phyloP scores from a whole-genome alignment of 2,113 vertebrate species.

The Platichthys stellatus region DNA sequence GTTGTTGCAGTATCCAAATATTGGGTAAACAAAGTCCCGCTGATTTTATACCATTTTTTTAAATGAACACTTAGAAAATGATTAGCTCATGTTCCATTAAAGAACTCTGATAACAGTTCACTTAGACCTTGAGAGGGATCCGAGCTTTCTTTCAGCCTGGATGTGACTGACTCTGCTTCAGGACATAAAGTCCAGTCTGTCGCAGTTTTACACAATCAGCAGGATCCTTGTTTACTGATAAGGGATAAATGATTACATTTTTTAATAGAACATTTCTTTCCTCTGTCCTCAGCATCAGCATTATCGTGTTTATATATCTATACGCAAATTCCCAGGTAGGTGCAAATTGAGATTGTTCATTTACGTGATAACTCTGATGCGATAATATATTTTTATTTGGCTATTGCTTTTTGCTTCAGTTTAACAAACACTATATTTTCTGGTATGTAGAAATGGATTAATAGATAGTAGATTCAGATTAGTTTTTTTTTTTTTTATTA shows the following conservation, averaged over 20 bases:
- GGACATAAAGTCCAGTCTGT: neutral
- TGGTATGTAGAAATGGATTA: neutral
- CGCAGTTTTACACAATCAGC: neutral
- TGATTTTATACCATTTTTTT: neutral
- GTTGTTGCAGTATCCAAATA: neutral
- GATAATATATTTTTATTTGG: neutral
- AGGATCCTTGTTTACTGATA: neutral
- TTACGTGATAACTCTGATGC: neutral
- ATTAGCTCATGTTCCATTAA: constrained; percentile 2
- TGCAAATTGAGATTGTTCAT: neutral
- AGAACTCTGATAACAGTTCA: neutral
- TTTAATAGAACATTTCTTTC: constrained; percentile 18
- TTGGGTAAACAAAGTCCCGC: neutral
- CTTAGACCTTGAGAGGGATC: neutral
- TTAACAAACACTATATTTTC: neutral
- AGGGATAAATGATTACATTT: constrained; percentile 16
- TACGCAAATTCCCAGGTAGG: neutral
- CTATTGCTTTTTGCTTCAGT: neutral
- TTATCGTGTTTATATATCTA: neutral
- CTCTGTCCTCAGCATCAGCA: neutral
- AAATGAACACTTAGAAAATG: neutral
- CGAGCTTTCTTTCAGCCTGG: neutral
- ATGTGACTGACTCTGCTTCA: neutral
- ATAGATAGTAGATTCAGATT: neutral
- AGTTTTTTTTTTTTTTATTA: neutral